A percentile compares a stretch with the other conserved stretches of the same genome.
phyloP scores from a whole-genome alignment of 2,797 vertebrate genomes.

The Jordanella pulchra region DNA sequence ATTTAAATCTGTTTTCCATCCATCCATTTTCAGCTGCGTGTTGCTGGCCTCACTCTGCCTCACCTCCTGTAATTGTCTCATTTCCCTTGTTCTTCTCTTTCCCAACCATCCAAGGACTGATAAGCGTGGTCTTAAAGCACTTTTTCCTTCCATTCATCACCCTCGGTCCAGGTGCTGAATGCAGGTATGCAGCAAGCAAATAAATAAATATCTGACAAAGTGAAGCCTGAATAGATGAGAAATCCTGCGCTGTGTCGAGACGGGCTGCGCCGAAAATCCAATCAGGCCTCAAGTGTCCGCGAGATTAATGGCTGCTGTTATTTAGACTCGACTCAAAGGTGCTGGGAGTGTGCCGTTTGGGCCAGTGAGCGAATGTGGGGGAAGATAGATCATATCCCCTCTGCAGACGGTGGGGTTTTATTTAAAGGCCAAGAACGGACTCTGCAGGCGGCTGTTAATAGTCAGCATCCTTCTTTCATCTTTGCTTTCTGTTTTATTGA shows the following conservation, averaged over 20 bases:
- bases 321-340: constrained; percentile 45
- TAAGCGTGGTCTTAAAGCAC: constrained; percentile 14
- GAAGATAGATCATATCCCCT: constrained; percentile 15
- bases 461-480: constrained; percentile 19
- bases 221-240: constrained; percentile 34
- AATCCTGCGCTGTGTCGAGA: constrained; percentile 18
- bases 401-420: constrained; percentile 20
- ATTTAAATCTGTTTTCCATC: background rate
- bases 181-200: background rate
- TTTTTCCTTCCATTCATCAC: constrained; percentile 16
- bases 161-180: constrained; percentile 7
- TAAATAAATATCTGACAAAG: constrained; percentile 19
- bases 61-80: constrained; percentile 36
- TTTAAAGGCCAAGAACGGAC: constrained; percentile 11
- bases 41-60: constrained; percentile 3
- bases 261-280: constrained; percentile 49
- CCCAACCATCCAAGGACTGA: constrained; percentile 4
- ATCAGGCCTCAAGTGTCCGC: constrained; percentile 49
- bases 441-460: constrained; percentile 6
- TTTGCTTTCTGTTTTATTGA: constrained; percentile 53
- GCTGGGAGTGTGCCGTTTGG: constrained; percentile 24
- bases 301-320: constrained; percentile 62
- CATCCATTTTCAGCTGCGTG: background rate
- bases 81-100: constrained; percentile 19
- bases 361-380: constrained; percentile 20